A percentile compares a stretch with the other conserved stretches of the same genome.
These are phyloP conservation scores for Acipenser oxyrinchus DNA, from an alignment of 2,797 vertebrate species.

Conservation along the genomic window DNA sequence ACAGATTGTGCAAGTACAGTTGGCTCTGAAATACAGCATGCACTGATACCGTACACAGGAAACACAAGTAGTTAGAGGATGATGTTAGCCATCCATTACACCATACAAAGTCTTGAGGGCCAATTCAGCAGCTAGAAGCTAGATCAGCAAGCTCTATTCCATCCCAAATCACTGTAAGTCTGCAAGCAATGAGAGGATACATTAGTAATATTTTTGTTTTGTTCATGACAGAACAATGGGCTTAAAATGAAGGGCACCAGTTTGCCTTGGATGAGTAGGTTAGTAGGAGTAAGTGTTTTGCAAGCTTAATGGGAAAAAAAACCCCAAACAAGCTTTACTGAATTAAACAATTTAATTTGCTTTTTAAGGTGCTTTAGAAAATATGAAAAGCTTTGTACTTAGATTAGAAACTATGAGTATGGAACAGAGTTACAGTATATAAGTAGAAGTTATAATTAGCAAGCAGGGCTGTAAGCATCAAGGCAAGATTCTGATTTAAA, in stretches of 20 bases:
- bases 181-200: background rate
- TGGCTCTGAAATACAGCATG: slow-evolving; percentile 30
- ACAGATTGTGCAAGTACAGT: slow-evolving; percentile 38
- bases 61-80: background rate
- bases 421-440: too few relatives aligned
- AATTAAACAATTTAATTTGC: background rate
- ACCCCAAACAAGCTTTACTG: background rate
- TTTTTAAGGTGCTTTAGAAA: too few relatives aligned
- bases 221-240: background rate
- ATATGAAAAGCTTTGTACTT: too few relatives aligned
- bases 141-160: background rate
- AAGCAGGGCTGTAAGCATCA: too few relatives aligned
- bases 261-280: background rate
- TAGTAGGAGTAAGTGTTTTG: background rate
- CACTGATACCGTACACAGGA: background rate
- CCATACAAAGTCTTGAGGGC: background rate
- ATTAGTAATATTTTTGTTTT: background rate
- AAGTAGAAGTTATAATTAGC: too few relatives aligned
- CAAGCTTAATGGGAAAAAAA: background rate
- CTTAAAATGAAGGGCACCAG: background rate
- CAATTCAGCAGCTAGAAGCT: background rate
- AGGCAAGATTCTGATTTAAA: too few relatives aligned
- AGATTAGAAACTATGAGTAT: too few relatives aligned
- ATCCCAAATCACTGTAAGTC: background rate
- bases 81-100: background rate